A percentile compares a stretch with the other conserved stretches of the same genome.
phyloP scores from a whole-genome alignment of 2,888 invertebrate genomes.

The Latrodectus elegans region DNA sequence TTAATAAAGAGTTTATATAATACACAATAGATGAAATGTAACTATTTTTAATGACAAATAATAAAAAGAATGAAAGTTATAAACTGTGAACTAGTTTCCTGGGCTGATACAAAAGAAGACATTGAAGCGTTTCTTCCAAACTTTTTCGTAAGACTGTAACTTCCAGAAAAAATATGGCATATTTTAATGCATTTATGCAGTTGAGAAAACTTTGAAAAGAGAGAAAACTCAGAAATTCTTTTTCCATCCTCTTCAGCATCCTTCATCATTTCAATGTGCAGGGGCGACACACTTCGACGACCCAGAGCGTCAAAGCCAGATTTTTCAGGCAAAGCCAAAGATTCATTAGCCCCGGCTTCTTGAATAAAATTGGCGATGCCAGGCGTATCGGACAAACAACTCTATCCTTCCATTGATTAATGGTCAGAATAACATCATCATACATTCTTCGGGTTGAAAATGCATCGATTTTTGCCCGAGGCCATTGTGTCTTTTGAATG shows the following conservation, averaged over 20 bases:
- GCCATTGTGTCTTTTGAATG: slow-evolving; percentile 62
- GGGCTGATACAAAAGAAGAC: too few species aligned
- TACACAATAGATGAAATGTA: too few species aligned
- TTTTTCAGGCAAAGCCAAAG: slow-evolving; percentile 18
- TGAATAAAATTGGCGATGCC: slow-evolving; percentile 53
- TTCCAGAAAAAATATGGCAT: not conserved
- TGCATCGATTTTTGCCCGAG: slow-evolving; percentile 45
- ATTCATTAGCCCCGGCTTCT: slow-evolving; percentile 54
- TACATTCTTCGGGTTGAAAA: slow-evolving; percentile 49
- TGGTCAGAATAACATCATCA: slow-evolving; percentile 66
- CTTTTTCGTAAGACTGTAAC: too few species aligned
- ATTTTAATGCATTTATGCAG: not conserved
- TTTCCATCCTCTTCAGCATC: not conserved
- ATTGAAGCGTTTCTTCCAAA: too few species aligned
- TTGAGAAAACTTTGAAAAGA: not conserved
- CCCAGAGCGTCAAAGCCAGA: slow-evolving; percentile 52
- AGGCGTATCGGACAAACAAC: slow-evolving; percentile 65
- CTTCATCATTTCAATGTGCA: not conserved
- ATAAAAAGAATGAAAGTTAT: too few species aligned
- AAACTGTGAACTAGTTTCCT: too few species aligned
- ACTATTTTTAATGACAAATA: too few species aligned
- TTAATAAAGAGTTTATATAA: too few species aligned
- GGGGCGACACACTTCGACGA: not conserved
- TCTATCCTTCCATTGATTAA: slow-evolving; percentile 54
- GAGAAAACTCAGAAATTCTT: not conserved